phyloP scores from a whole-genome alignment of 2,113 vertebrate species.

The Turnix velox region DNA sequence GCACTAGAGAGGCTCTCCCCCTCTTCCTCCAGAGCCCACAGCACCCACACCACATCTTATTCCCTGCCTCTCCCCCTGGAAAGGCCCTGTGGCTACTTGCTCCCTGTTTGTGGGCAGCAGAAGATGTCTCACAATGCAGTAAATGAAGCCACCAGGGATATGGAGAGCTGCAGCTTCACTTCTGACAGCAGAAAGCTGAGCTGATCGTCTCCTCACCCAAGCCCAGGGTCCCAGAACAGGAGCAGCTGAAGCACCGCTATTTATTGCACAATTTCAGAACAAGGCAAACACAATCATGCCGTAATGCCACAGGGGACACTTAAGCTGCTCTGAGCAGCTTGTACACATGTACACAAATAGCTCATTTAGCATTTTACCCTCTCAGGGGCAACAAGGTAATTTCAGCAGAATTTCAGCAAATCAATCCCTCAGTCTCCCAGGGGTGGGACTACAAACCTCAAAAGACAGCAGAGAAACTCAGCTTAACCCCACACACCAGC shows the following conservation, averaged over 20 bases:
- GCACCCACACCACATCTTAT: not conserved
- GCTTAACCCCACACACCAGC: accelerated
- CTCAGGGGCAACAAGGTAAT: not conserved
- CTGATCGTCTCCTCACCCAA: not conserved
- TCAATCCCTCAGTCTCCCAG: not conserved
- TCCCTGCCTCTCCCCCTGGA: no score
- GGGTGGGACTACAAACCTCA: not conserved
- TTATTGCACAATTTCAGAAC: not conserved
- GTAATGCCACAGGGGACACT: not conserved
- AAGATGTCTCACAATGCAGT: accelerated
- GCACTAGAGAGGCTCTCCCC: accelerated
- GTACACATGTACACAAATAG: accelerated
- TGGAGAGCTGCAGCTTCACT: not conserved
- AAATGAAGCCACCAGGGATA: accelerated
- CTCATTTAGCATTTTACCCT: not conserved
- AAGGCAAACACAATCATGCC: not conserved
- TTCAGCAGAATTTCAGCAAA: not conserved
- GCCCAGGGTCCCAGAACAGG: not conserved
- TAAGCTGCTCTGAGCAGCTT: not conserved
- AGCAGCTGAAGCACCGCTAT: not conserved
- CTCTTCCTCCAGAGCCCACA: not conserved
- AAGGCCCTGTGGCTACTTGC: accelerated
- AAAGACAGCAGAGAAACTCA: accelerated
- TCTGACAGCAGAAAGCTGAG: not conserved
- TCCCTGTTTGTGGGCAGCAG: accelerated